Conservation (phyloP, 2,888 invertebrate genomes). For the Xylota segnis region DNA sequence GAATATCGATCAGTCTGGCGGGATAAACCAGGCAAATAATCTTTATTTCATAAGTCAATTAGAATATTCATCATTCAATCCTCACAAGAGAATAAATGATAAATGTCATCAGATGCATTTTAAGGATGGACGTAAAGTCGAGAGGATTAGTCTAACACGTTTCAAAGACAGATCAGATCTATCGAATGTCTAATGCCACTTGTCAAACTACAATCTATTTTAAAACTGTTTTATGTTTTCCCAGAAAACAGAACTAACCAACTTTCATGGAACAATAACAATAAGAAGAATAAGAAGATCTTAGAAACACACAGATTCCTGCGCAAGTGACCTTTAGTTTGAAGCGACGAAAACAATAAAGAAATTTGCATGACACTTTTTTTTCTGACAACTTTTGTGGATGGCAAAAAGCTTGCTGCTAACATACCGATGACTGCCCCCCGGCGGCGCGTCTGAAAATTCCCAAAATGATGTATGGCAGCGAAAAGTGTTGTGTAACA, state of each 20-base stretch:
- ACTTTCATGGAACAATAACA: not conserved
- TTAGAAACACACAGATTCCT: not conserved
- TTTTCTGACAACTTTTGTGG: not conserved
- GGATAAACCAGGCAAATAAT: not conserved
- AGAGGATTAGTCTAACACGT: slow-evolving; percentile 1
- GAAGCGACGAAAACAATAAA: not conserved
- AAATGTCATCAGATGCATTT: slow-evolving; percentile 9
- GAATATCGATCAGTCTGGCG: not conserved
- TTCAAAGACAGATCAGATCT: not conserved
- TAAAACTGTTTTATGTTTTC: not conserved
- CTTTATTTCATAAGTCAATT: not conserved
- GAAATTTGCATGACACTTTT: slow-evolving; percentile 6
- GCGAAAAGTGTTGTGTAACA: not conserved
- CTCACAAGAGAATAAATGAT: not conserved
- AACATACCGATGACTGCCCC: slow-evolving; percentile 15
- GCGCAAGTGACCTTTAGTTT: slow-evolving; percentile 15
- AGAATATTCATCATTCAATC: not conserved
- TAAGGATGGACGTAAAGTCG: not conserved
- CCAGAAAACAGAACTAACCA: not conserved
- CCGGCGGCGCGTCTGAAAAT: not conserved
- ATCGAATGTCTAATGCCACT: not conserved
- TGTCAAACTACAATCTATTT: slow-evolving; percentile 25
- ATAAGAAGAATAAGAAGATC: not conserved
- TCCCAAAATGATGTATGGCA: not conserved
- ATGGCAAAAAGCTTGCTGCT: not conserved